Evolutionary conservation across 2,888 invertebrate genomes (phyloP), one percentile per base, ranked within the genome.

Genomic region (Aphodius granarius): DNA sequence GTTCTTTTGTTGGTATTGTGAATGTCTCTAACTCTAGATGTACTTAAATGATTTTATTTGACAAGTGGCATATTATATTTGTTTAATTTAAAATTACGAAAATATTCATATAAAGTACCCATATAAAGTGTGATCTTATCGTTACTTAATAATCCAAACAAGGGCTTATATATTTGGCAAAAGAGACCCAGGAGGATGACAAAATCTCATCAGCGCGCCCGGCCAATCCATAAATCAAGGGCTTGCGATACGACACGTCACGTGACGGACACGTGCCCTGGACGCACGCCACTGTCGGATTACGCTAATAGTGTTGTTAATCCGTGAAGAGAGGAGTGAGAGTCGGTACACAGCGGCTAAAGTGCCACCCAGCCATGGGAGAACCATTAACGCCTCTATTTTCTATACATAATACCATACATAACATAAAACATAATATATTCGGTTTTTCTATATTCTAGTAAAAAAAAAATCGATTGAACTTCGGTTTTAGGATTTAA

Each of bases 221-320:
- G 73, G 73, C 73, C 76, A 72, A 73, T 63, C 68, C 75, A 76
- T 76, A 76, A 76, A 76, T 76, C 76, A 76, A 76, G 76, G 43
- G 64, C 43, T 70, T 71, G 70, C 64, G 66, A 73, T 68, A 72
- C 75, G 66, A 22, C 63, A 70, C 23, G 74, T 17, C 79, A 78
- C 79, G 78, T 76, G 79, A 64, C 75, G 17, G 72, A 63, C 78
- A 68, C 76, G 76, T 73, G 76, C 70, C 78, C 71, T 66, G 71
- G 74, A 73, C 75, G 75, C 76, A 65, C 68, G 62, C 72, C 70
- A 71, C 43, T 73, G 71, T 66, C 70, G 76, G 79, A 79, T 79
- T 79, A 79, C 79, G 77, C 79, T 79, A 79, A 79, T 79, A 79
- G 79, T 79, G 77, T 79, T 79, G 79, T 79, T 79, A 79, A 79